A percentile compares a stretch with the other conserved stretches of the same genome.
Conservation (phyloP, 2,113 vertebrate genomes). For the Apaloderma vittatum region DNA sequence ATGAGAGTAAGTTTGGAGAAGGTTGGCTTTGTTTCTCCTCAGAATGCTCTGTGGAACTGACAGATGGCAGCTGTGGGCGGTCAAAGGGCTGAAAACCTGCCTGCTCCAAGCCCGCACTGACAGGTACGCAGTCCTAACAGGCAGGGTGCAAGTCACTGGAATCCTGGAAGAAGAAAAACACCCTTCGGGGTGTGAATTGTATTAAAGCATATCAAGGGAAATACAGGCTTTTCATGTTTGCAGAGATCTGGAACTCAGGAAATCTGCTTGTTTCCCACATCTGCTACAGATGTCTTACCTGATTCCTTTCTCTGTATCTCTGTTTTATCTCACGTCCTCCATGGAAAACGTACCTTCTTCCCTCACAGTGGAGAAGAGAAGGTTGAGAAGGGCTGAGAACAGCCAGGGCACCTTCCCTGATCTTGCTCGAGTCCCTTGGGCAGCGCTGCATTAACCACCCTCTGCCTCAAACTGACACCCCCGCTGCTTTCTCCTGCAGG, state of each 20-base stretch:
- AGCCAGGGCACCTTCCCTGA: not conserved
- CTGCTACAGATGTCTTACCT: not conserved
- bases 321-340: not conserved
- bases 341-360: not conserved
- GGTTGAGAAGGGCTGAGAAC: not conserved
- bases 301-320: not conserved
- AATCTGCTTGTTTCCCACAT: not conserved
- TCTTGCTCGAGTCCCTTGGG: not conserved
- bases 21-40: not conserved
- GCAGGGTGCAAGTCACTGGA: not conserved
- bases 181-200: not conserved
- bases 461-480: not conserved
- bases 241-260: not conserved
- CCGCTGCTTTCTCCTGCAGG: not conserved
- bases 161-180: not conserved
- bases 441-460: rapidly evolving
- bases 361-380: not conserved
- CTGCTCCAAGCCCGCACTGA: not conserved
- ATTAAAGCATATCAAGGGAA: not conserved
- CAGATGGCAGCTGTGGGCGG: not conserved
- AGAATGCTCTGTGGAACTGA: not conserved
- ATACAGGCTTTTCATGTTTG: rapidly evolving
- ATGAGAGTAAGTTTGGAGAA: not conserved
- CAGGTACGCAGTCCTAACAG: not conserved
- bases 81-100: not conserved